Conservation (phyloP, 2,797 vertebrate species). For the Halcyon leucocephala region DNA sequence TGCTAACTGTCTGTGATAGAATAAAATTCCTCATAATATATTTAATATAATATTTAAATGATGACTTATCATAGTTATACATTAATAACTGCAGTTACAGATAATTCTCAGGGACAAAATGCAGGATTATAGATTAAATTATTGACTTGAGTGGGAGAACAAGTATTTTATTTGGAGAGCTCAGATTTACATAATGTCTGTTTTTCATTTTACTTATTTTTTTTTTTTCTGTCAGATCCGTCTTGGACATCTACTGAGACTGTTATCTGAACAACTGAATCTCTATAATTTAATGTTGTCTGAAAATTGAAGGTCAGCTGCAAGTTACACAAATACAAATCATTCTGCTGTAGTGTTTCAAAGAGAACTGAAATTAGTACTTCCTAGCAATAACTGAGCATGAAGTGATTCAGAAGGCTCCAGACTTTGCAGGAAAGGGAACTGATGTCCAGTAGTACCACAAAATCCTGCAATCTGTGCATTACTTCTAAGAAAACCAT, state of each 20-base stretch:
- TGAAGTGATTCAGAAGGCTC: neutral
- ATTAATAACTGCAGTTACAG: neutral
- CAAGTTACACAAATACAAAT: neutral
- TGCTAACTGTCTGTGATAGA: neutral
- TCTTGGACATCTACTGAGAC: neutral
- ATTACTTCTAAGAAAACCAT: neutral
- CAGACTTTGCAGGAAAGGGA: neutral
- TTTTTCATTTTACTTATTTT: neutral
- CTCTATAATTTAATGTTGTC: neutral
- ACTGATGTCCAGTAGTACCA: neutral
- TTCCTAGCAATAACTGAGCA: neutral
- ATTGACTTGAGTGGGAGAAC: neutral
- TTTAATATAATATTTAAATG: neutral
- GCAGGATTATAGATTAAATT: neutral
- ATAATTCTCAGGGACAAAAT: neutral
- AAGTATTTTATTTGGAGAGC: neutral
- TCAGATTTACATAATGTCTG: neutral
- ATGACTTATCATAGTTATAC: neutral
- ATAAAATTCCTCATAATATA: neutral
- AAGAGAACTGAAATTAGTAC: neutral
- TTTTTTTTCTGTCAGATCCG: neutral
- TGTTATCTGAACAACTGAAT: neutral
- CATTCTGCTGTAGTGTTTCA: neutral
- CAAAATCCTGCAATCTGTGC: fast-evolving
- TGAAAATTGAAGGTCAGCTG: neutral